These are phyloP conservation scores for Catharus ustulatus DNA, from an alignment of 2,797 vertebrate genomes.

Conservation along the genomic window DNA sequence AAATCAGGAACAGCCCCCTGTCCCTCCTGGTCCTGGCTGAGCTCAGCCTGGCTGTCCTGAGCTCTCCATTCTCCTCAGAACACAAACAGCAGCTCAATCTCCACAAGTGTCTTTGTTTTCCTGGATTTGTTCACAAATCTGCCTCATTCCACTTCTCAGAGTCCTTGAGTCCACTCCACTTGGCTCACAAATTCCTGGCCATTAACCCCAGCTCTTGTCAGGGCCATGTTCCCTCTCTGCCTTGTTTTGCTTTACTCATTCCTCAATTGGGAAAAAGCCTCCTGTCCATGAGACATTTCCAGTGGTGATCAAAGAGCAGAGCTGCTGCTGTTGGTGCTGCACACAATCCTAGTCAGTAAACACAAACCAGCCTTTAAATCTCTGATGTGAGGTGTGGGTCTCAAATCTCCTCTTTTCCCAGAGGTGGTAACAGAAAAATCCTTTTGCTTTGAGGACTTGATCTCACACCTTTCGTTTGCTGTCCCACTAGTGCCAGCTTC, in stretches of 20 bases:
- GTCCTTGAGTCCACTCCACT: not conserved
- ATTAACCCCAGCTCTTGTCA: not conserved
- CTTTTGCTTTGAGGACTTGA: not conserved
- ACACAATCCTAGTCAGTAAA: not conserved
- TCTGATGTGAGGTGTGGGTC: not conserved
- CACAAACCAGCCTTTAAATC: not conserved
- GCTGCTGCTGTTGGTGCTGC: not conserved
- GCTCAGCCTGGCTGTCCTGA: not conserved
- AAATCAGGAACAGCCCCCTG: not conserved
- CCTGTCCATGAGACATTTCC: not conserved
- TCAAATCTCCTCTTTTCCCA: not conserved
- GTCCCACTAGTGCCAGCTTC: not conserved
- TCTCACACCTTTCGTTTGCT: not conserved
- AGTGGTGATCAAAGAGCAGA: not conserved
- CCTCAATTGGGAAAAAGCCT: not conserved
- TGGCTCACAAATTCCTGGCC: not conserved
- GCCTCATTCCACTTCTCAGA: not conserved
- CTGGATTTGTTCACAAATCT: not conserved
- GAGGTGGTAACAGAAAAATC: not conserved
- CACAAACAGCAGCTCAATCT: not conserved
- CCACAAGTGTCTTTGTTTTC: not conserved
- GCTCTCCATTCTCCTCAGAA: not conserved
- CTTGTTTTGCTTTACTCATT: not conserved
- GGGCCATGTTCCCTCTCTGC: not conserved
- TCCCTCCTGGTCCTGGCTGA: not conserved